Base-by-base conservation (phyloP, 2,888 invertebrate genomes). In the Hartigia nigra region DNA sequence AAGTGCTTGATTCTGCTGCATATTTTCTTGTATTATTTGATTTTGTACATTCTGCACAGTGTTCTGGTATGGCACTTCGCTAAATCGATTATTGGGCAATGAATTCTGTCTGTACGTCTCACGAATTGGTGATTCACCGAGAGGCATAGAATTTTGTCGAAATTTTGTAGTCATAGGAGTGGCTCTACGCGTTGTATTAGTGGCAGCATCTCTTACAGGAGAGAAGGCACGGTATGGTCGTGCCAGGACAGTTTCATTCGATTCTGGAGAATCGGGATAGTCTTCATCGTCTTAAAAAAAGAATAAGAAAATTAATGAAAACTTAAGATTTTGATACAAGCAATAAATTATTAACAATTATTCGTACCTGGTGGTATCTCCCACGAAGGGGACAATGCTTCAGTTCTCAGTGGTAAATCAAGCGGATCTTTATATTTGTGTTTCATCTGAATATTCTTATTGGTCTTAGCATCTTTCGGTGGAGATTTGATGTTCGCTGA, bases 1-100 rank as follows among this genome's bases (percentile, higher is more conserved):
- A 4, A 84, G 36, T 32, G 87, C 89, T 77, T 90, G 89, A 81
- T 88, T 85, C 31, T 90, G 90, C 12, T 91, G 90, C 91, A 91
- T 91, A 69, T 90, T 91, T 72, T 91, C 91, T 76, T 91, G 91
- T 74, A 91, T 91, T 81, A 91, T 91, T 70, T 91, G 91, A 86
- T 91, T 91, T 70, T 91, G 90, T 5, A 91, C 91, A 79, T 91
- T 91, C 77, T 91, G 91, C 1, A 91, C 91, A 0, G 90, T 84
- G 77, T 91, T 91, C 80, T 91, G 91, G 76, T 86, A 86, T 0
- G 91, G 90, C 69, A 91, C 81, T 36, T 91, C 91, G 69, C 86
- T 89, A 37, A 87, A 91, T 78, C 86, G 86, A 80, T 89, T 88
- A 31, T 85, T 84, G 0, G 83, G 74, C 11, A 87, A 31, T 31